Evolutionary conservation across 1,140 invertebrate genomes (phyloP), one percentile per base, ranked within the genome.

Genomic region (Gonatopus flavifemur): DNA sequence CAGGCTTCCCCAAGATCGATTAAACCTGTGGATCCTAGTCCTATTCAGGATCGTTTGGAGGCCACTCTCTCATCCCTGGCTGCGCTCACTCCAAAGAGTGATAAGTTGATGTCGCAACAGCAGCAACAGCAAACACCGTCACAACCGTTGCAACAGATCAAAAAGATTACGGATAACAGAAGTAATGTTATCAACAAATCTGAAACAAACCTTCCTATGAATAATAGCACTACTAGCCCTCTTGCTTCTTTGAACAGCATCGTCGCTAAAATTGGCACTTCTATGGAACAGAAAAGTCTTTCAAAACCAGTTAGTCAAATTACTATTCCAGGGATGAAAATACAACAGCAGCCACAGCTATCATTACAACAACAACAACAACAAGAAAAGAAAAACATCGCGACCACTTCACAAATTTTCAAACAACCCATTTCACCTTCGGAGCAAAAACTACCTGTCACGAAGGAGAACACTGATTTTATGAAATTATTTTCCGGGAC

Each of bases 171-270:
- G 6, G 32, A 24, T 4, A 8, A n/a, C n/a, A n/a, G n/a, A n/a
- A n/a, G n/a, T n/a, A 43, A 20, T 31, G 0, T 12, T 3, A 12
- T 47, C 32, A 15, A 21, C 1, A 49, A 58, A 22, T 36, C 52
- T 18, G 36, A 18, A 2, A 3, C 30, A 9, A 44, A 50, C 15
- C 45, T 49, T 7, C 32, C 40, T 8, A 6, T 31, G 24, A n/a
- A n/a, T n/a, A n/a, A n/a, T n/a, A 60, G 67, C 30, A 24, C 52
- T 5, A 64, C 66, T 30, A 67, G 55, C 54, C 65, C 72, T 2
- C 28, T 78, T 2, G 67, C 70, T 19, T 76, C 70, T 0, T 49
- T 78, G 10, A 70, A 72, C 24, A 74, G 64, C 20, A 62, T 78
- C 0, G 71, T 78, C 8, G 69, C 68, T 0, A 68, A 66, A 21